Base-by-base conservation (phyloP, 2,113 vertebrate species). In the Zosterops hypoxanthus region DNA sequence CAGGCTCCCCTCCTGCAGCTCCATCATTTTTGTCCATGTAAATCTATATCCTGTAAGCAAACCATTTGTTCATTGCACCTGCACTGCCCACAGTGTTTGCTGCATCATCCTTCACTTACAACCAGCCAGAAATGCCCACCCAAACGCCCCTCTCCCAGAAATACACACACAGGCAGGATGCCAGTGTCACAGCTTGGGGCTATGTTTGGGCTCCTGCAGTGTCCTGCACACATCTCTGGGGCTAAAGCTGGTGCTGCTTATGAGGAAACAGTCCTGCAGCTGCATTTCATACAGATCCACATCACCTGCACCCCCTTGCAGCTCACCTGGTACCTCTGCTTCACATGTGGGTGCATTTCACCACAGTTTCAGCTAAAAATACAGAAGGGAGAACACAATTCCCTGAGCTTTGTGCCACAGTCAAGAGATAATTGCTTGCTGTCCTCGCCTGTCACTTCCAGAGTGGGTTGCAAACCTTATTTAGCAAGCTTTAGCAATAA, bases 401-500 rank as follows among this genome's bases (percentile, higher is more conserved):
- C 53, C 85, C 82, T 29, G 53, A 86, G 76, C 80, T 82, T 71
- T 4, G 3, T 44, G 56, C 28, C 80, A 66, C 79, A 70, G 76
- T 52, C 53, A 82, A 50, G 88, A 92, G 82, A 59, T 44, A 88
- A 83, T 26, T 78, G 56, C 69, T 65, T 86, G 79, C 76, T 69
- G 66, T 80, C 63, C 63, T 39, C 47, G 33, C 22, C 63, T 82
- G 60, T 66, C 64, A 83, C 66, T 85, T 96, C 57, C 82, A 84
- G 85, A 39, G 60, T 81, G 65, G 77, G 82, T 82, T 86, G 84
- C 44, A 92, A 94, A 90, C 56, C 69, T 86, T 55, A 56, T 88
- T 95, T 83, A 95, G 71, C 60, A 91, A 94, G 79, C 29, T 88
- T 88, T 61, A 56, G 82, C 50, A 59, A 70, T 61, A 85, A 44